These are phyloP conservation scores for Lepisosteus osseus DNA, from an alignment of 2,113 vertebrate species.

Conservation along the genomic window DNA sequence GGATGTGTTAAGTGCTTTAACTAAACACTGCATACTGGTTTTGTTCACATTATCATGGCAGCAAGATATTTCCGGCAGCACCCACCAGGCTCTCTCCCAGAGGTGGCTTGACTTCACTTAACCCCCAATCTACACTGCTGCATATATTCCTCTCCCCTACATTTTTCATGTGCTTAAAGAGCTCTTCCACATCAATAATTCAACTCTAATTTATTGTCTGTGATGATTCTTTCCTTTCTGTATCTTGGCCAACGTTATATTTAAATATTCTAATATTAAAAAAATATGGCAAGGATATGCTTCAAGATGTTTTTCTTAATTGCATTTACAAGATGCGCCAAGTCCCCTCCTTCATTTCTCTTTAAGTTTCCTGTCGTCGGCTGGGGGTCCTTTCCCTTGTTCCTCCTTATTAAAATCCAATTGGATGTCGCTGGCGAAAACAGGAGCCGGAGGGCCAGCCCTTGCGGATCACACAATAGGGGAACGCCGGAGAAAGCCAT, in stretches of 20 bases:
- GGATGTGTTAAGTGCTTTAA: constrained; percentile 11
- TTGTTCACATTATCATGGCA: neutral
- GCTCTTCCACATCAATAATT: constrained; percentile 26
- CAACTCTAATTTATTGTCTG: constrained; percentile 19
- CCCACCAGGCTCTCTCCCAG: neutral
- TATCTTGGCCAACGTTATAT: too few species aligned
- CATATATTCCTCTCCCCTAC: constrained; percentile 8
- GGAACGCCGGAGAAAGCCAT: constrained; percentile 27
- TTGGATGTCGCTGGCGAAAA: constrained; percentile 30
- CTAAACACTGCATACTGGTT: neutral
- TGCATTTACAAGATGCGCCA: constrained; percentile 18
- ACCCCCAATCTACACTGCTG: neutral
- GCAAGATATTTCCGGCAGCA: neutral
- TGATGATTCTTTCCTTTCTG: neutral
- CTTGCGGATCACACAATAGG: constrained; percentile 51
- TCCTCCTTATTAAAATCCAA: constrained; percentile 10
- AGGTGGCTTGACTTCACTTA: neutral
- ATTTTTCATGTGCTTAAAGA: constrained; percentile 20
- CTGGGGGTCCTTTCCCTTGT: neutral
- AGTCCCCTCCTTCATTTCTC: neutral
- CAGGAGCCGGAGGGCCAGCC: constrained; percentile 30
- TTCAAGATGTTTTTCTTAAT: constrained; percentile 28
- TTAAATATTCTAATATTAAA: constrained; percentile 7
- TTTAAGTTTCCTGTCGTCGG: constrained; percentile 9
- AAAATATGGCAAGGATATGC: constrained; percentile 23